phyloP scores from a whole-genome alignment of 2,797 vertebrate genomes.

The Manis crassicaudata region DNA sequence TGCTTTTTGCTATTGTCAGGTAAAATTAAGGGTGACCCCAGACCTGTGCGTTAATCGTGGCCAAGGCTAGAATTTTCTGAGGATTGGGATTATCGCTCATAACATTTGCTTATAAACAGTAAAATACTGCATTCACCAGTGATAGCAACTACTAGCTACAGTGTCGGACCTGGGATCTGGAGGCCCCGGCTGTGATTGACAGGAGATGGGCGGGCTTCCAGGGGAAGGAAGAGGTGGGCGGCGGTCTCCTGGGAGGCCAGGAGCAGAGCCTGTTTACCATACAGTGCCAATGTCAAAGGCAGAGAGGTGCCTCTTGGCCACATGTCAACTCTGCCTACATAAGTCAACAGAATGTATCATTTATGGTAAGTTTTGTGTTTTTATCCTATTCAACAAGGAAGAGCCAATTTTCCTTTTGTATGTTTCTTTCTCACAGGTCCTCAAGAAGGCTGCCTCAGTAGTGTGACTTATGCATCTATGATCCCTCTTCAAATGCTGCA shows the following conservation, averaged over 20 bases:
- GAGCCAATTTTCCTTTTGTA: neutral
- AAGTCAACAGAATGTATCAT: neutral
- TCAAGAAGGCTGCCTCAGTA: slow-evolving; percentile 92
- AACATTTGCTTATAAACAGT: neutral
- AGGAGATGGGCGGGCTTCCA: neutral
- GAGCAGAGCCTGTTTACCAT: neutral
- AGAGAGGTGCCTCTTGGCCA: neutral
- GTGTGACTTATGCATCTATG: slow-evolving; percentile 92
- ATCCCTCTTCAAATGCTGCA: slow-evolving; percentile 94
- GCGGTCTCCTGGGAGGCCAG: neutral
- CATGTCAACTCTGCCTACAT: neutral
- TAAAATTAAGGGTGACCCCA: neutral
- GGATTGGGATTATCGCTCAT: neutral
- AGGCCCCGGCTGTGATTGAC: neutral
- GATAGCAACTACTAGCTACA: neutral
- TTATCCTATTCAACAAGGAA: neutral
- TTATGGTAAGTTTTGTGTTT: neutral
- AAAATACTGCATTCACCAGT: neutral
- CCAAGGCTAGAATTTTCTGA: neutral
- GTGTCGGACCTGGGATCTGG: neutral
- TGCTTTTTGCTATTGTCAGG: neutral
- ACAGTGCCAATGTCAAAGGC: neutral
- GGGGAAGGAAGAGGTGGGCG: too few relatives aligned
- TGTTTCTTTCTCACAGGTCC: slow-evolving; percentile 87
- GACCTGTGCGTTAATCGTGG: neutral